phyloP scores from a whole-genome alignment of 2,888 invertebrate genomes.

The Escarpia spicata region DNA sequence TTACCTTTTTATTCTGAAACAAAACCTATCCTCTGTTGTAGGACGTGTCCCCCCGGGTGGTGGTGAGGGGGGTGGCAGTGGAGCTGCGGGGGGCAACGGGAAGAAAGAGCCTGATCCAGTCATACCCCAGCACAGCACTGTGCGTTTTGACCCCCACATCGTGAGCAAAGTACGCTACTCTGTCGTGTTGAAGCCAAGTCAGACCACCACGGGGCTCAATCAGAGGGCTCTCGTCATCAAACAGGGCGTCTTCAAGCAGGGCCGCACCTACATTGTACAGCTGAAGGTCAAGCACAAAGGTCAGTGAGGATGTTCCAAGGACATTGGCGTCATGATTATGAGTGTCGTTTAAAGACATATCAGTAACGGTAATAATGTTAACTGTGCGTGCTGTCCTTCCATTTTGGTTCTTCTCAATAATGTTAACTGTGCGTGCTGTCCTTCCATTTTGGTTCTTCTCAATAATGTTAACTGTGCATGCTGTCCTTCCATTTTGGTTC shows the following conservation, averaged over 20 bases:
- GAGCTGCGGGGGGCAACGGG: conserved; percentile 24
- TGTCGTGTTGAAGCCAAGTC: conserved; percentile 30
- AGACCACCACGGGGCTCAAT: conserved; percentile 54
- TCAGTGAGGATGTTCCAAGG: conserved; percentile 32
- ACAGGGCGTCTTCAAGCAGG: conserved; percentile 54
- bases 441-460: too few relatives aligned
- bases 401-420: too few relatives aligned
- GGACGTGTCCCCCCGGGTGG: not conserved
- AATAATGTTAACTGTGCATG: too few relatives aligned
- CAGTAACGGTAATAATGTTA: too few relatives aligned
- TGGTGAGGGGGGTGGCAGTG: conserved; percentile 19
- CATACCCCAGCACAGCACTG: not conserved
- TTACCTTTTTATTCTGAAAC: too few relatives aligned
- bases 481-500: too few relatives aligned
- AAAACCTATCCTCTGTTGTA: not conserved
- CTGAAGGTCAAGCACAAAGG: conserved; percentile 48
- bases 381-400: too few relatives aligned
- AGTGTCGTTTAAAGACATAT: not conserved
- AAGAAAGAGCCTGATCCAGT: not conserved
- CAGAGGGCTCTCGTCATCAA: conserved; percentile 56
- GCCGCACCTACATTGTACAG: conserved; percentile 54
- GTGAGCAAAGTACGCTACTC: conserved; percentile 34
- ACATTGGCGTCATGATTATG: not conserved
- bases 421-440: too few relatives aligned
- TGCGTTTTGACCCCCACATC: conserved; percentile 33